These are phyloP conservation scores for Hylyphantes graminicola DNA, from an alignment of 1,140 invertebrate genomes.

Conservation along the genomic window DNA sequence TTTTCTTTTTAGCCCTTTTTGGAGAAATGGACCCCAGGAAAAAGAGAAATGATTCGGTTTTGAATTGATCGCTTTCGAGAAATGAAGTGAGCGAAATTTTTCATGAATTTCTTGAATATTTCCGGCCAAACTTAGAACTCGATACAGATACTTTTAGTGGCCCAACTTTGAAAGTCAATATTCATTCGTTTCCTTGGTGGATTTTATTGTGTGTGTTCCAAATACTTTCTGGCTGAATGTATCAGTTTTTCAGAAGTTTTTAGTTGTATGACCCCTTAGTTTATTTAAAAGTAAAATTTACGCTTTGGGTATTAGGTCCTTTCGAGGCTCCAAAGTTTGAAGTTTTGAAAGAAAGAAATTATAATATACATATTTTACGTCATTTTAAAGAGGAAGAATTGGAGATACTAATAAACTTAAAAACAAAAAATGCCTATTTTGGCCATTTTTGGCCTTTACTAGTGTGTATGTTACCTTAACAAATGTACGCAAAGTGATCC, in stretches of 20 bases:
- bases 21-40: slow-evolving; percentile 44
- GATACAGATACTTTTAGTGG: slow-evolving; percentile 20
- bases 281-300: no score
- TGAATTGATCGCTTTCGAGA: slow-evolving; percentile 46
- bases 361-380: no score
- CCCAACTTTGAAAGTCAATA: slow-evolving; percentile 11
- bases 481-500: no score
- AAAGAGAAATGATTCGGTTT: slow-evolving; percentile 55
- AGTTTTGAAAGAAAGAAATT: no score
- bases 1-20: slow-evolving; percentile 41
- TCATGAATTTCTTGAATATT: slow-evolving; percentile 57
- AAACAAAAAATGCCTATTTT: no score
- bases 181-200: slow-evolving; percentile 37
- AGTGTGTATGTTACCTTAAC: no score
- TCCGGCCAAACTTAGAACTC: slow-evolving; percentile 31
- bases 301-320: no score
- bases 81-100: slow-evolving; percentile 32
- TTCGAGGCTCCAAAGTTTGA: no score
- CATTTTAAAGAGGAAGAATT: no score
- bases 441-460: no score
- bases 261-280: no score
- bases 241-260: background rate
- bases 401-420: no score
- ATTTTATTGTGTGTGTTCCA: background rate
- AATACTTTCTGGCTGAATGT: background rate